Base-by-base conservation (phyloP, 2,113 vertebrate genomes). In the Oncorhynchus gorbuscha region DNA sequence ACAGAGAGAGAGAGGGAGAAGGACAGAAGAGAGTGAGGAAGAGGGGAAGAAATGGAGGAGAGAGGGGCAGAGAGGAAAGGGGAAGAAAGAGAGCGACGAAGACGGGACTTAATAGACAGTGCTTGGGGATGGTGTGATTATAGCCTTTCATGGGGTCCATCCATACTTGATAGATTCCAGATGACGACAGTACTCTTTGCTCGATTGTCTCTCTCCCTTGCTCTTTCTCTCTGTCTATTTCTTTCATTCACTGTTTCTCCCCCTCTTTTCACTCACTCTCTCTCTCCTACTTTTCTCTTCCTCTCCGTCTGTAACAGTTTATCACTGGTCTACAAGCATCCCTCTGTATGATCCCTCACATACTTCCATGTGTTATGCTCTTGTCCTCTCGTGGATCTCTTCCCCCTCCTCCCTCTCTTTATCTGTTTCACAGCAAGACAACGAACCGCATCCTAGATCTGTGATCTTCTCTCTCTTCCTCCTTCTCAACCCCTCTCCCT, bases 121-220 rank as follows among this genome's bases (percentile, higher is more conserved):
- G 84, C 62, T 85, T n/a, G 83, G 83, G 86, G 90, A 89, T 89
- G 84, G 86, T 85, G 81, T 83, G 87, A 91, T 91, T 89, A 89
- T 71, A 84, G 88, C 81, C 83, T 83, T 79, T 86, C 83, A 58
- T 86, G 78, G 72, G 79, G 85, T 76, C 87, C 83, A 77, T 89
- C 78, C 74, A 76, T 83, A 83, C 77, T 85, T 82, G 84, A 92
- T 90, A 85, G 88, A 92, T 90, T 87, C 90, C 89, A 92, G 87
- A 90, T 90, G 90, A 92, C 89, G 88, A 82, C 69, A 83, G 85
- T 77, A 30, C 30, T 83, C 84, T 81, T 45, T 75, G 81, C 78
- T 67, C 75, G 9, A 45, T 5, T 32, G 13, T 30, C 30, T 68
- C 66, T 55, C 28, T 67, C 69, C 35, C 59, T 14, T 30, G 7